Percentiles rank a stretch among this genome's conserved stretches.
Evolutionary conservation across 2,113 vertebrate species (phyloP).

Genomic region (Charadrius vociferus): DNA sequence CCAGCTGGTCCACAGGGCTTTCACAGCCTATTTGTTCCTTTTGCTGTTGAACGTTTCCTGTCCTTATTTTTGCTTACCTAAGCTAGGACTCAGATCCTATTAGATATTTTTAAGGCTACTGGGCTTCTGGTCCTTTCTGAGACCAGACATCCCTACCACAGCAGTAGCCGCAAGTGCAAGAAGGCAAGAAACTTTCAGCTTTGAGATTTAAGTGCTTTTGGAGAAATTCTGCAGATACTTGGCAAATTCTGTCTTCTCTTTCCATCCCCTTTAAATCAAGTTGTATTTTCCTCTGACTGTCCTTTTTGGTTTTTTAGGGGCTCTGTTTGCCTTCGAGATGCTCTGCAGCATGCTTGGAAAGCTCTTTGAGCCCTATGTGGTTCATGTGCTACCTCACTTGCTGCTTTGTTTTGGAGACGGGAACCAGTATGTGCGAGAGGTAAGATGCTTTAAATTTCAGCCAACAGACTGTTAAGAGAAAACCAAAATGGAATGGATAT

Average conservation of each 20-base stretch:
- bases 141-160: background rate
- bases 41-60: background rate
- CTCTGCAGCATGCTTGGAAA: slow-evolving; percentile 98
- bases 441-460: slow-evolving; percentile 63
- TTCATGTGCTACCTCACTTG: slow-evolving; percentile 94
- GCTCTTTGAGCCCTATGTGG: slow-evolving; percentile 96
- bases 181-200: background rate
- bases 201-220: background rate
- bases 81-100: background rate
- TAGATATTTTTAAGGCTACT: background rate
- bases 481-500: background rate
- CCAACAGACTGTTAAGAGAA: background rate
- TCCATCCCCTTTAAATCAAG: background rate
- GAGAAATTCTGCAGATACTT: background rate
- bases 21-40: background rate
- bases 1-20: background rate
- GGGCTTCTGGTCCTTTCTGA: background rate
- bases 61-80: background rate
- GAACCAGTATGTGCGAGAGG: slow-evolving; percentile 98
- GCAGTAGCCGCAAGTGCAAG: background rate
- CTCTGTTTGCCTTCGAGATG: slow-evolving; percentile 98
- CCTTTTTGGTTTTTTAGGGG: slow-evolving; percentile 73
- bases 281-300: background rate
- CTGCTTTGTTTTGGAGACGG: slow-evolving; percentile 97
- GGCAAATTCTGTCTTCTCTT: background rate